Conservation (phyloP, 2,797 vertebrate genomes). For the Labroides dimidiatus region DNA sequence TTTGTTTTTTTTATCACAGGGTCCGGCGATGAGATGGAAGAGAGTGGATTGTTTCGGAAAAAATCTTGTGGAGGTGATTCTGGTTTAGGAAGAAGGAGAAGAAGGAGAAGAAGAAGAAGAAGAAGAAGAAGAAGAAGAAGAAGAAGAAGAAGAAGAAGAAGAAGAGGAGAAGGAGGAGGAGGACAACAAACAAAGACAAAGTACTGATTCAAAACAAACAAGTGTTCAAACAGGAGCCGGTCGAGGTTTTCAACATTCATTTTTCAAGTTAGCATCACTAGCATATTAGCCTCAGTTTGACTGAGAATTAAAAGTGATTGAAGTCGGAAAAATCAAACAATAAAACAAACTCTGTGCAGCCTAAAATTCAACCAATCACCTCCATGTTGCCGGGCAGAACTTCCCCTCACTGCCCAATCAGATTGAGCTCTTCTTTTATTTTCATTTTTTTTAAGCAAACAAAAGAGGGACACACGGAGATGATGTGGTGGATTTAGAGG, state of each 20-base stretch:
- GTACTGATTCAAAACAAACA: constrained; percentile 29
- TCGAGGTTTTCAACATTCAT: constrained; percentile 84
- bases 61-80: constrained; percentile 73
- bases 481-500: constrained; percentile 87
- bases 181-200: constrained; percentile 14
- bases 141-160: constrained; percentile 35
- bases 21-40: constrained; percentile 83
- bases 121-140: constrained; percentile 52
- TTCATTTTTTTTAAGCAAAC: constrained; percentile 70
- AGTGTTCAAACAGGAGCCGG: constrained; percentile 71
- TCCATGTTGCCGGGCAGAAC: constrained; percentile 61
- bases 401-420: constrained; percentile 84
- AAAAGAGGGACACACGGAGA: constrained; percentile 79
- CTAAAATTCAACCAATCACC: constrained; percentile 70
- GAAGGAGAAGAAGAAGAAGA: constrained; percentile 25
- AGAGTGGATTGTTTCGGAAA: constrained; percentile 69
- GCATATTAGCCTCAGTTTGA: constrained; percentile 94
- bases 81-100: constrained; percentile 62
- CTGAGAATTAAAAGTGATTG: constrained; percentile 86
- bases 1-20: constrained; percentile 79
- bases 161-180: constrained; percentile 52
- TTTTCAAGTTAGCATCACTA: constrained; percentile 83
- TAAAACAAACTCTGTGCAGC: constrained; percentile 60
- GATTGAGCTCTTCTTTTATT: constrained; percentile 54
- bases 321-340: constrained; percentile 62